Conservation (phyloP, 2,888 invertebrate species). For the Apamea anceps region DNA sequence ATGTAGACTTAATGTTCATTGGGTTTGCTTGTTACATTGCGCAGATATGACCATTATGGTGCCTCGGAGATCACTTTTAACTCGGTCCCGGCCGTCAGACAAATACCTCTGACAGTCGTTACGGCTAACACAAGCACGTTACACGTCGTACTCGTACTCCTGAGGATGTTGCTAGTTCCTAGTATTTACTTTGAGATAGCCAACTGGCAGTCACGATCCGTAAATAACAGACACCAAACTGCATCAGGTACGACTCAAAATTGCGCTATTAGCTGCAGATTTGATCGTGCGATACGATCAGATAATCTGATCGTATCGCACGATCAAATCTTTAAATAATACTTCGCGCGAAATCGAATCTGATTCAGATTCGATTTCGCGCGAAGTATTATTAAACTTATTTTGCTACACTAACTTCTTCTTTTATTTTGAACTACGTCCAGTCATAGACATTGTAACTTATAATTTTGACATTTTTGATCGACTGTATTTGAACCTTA, state of each 20-base stretch:
- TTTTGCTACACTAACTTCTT: background rate
- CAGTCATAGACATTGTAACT: background rate
- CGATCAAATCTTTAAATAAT: no score
- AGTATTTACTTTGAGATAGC: background rate
- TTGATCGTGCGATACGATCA: background rate
- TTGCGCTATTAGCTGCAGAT: background rate
- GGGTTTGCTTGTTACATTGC: background rate
- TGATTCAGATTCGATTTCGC: no score
- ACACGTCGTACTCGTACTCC: background rate
- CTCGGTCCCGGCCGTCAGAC: background rate
- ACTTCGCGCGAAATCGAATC: no score
- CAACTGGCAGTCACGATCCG: no score
- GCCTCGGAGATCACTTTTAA: background rate
- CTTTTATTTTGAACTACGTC: background rate
- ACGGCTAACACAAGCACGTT: background rate
- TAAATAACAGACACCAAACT: background rate
- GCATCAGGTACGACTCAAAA: background rate
- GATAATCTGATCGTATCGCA: no score
- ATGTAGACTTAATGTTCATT: background rate
- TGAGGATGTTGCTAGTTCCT: background rate
- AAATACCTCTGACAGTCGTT: background rate
- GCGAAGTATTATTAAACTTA: background rate
- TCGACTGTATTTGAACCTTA: background rate
- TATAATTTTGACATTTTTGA: background rate
- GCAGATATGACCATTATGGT: background rate